phyloP scores from a whole-genome alignment of 1,140 invertebrate species.

The Meloidogyne floridensis region DNA sequence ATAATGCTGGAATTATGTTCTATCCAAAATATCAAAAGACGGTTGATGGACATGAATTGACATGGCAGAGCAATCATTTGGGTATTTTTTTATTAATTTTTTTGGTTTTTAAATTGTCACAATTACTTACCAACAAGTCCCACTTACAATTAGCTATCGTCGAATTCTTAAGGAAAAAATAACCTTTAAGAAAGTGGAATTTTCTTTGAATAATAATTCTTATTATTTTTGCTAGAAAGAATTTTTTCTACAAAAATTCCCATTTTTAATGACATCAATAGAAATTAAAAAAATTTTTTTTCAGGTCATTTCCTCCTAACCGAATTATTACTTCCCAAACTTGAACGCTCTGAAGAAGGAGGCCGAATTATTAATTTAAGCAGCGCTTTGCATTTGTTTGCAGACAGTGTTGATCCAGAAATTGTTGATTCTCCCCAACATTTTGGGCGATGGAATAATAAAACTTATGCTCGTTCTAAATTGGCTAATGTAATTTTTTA shows the following conservation, averaged over 20 bases:
- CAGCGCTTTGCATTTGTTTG: slow-evolving; percentile 43
- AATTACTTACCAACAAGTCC: no score
- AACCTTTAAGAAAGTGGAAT: neutral
- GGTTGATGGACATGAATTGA: slow-evolving; percentile 50
- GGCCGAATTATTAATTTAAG: slow-evolving; percentile 55
- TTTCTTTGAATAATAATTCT: no score
- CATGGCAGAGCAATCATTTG: slow-evolving; percentile 53
- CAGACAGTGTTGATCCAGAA: slow-evolving; percentile 46
- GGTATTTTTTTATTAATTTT: slow-evolving; percentile 27
- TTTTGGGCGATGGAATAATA: slow-evolving; percentile 32
- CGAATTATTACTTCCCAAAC: slow-evolving; percentile 51
- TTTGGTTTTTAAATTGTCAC: neutral
- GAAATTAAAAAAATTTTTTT: slow-evolving; percentile 4
- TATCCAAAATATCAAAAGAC: slow-evolving; percentile 47
- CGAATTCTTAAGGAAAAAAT: neutral
- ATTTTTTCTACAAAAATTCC: no score
- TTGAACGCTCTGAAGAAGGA: slow-evolving; percentile 39
- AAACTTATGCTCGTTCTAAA: slow-evolving; percentile 47
- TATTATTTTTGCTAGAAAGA: no score
- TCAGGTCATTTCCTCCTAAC: slow-evolving; percentile 54
- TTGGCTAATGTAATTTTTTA: slow-evolving; percentile 40
- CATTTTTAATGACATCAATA: no score
- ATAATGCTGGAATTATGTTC: slow-evolving; percentile 58
- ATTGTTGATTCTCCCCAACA: slow-evolving; percentile 34
- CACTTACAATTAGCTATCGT: no score